These are phyloP conservation scores for Leucania comma DNA, from an alignment of 2,888 invertebrate species.

Conservation along the genomic window DNA sequence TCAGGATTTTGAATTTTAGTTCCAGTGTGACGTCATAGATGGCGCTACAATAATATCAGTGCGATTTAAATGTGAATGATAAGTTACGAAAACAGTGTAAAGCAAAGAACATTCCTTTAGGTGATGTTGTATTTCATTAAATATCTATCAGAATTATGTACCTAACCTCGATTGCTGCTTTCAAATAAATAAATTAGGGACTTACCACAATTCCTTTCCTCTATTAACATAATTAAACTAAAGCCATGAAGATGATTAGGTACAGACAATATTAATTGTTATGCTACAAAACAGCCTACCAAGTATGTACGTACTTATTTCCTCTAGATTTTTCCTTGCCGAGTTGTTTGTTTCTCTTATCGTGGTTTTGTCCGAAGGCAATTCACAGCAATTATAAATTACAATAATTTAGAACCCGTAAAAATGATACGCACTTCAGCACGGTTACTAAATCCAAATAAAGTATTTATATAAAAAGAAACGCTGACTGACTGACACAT, in stretches of 20 bases:
- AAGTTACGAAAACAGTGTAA: not conserved
- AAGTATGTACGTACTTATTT: conserved; percentile 28
- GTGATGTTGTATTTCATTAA: not conserved
- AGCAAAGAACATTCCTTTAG: not conserved
- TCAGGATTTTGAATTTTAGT: too few species aligned
- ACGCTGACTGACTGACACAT: too few species aligned
- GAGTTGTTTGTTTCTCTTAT: conserved; percentile 45
- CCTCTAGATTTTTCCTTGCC: conserved; percentile 14
- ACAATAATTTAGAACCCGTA: conserved; percentile 6
- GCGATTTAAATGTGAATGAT: too few species aligned
- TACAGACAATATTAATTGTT: conserved; percentile 13
- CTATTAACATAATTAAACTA: conserved; percentile 6
- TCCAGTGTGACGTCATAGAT: too few species aligned
- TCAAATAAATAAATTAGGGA: not conserved
- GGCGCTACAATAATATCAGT: too few species aligned
- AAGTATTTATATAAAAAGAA: too few species aligned
- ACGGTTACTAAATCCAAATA: too few species aligned
- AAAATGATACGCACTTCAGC: too few species aligned
- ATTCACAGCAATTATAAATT: conserved; percentile 10
- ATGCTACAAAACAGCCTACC: not conserved
- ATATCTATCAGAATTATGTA: not conserved
- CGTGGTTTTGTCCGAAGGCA: conserved; percentile 40
- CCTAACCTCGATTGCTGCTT: not conserved
- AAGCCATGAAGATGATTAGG: not conserved
- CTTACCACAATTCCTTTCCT: conserved; percentile 12